Evolutionary conservation across 2,797 vertebrate species (phyloP).

Genomic region (Gallinago solitaria): DNA sequence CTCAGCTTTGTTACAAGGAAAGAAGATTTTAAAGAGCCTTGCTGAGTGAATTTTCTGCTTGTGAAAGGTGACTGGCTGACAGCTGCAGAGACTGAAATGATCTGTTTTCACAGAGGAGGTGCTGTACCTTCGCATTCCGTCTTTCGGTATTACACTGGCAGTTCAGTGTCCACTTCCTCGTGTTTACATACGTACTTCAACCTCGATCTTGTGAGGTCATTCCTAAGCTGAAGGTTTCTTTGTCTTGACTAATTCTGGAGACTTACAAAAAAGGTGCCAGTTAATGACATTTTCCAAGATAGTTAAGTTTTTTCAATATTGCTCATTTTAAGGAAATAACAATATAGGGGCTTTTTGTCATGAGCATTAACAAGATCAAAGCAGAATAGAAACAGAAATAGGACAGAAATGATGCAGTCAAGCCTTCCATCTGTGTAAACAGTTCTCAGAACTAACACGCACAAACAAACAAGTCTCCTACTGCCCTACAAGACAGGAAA

Average conservation of each 20-base stretch:
- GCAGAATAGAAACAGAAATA: not conserved
- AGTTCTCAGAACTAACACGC: conserved; percentile 56
- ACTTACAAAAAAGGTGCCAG: not conserved
- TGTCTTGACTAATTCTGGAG: not conserved
- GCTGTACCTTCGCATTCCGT: not conserved
- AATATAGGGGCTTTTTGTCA: not conserved
- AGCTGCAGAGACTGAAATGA: not conserved
- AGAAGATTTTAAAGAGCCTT: not conserved
- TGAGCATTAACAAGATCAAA: conserved; percentile 17
- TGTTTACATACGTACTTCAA: not conserved
- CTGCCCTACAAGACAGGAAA: conserved; percentile 19
- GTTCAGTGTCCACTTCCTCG: not conserved
- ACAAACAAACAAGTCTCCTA: conserved; percentile 49
- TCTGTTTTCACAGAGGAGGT: not conserved
- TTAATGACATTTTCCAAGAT: not conserved
- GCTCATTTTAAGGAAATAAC: conserved; percentile 52
- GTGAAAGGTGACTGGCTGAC: conserved; percentile 14
- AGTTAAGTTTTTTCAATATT: not conserved
- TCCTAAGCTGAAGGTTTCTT: not conserved
- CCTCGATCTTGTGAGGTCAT: not conserved
- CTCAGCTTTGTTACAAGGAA: conserved; percentile 65
- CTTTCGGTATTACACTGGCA: not conserved
- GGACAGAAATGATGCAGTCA: conserved; percentile 58
- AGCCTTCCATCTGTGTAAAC: conserved; percentile 56
- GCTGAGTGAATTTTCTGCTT: conserved; percentile 19